These are phyloP conservation scores for Antheraea mylitta DNA, from an alignment of 1,140 invertebrate genomes.

Conservation along the genomic window DNA sequence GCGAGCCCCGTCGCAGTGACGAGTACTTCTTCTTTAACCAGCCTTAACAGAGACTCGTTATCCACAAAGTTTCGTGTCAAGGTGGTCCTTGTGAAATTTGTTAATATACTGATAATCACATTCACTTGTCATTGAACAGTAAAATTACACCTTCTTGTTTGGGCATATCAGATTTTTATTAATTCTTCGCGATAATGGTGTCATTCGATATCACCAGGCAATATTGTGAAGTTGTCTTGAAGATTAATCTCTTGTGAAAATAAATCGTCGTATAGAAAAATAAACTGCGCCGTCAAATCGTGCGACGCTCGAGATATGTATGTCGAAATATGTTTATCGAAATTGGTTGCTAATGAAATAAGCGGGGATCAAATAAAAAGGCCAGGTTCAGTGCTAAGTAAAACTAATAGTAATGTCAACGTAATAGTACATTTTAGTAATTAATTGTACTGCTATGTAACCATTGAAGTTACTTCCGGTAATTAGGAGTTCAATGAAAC, in stretches of 20 bases:
- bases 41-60: not conserved
- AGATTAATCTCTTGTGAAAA: not conserved
- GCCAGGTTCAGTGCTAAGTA: too few species aligned
- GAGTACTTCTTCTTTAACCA: not conserved
- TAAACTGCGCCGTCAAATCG: not conserved
- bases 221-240: not conserved
- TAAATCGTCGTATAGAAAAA: not conserved
- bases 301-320: too few species aligned
- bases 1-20: conserved; percentile 9
- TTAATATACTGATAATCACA: not conserved
- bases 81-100: not conserved
- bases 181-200: not conserved
- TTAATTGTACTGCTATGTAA: too few species aligned
- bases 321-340: too few species aligned
- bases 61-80: not conserved
- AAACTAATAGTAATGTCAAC: too few species aligned
- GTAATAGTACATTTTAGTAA: too few species aligned
- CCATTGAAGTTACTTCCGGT: too few species aligned
- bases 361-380: too few species aligned
- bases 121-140: conserved; percentile 5
- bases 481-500: too few species aligned
- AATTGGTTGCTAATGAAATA: too few species aligned
- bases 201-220: not conserved
- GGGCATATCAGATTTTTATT: conserved; percentile 9
- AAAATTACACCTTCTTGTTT: conserved; percentile 5